A percentile compares a stretch with the other conserved stretches of the same genome.
phyloP scores from a whole-genome alignment of 2,888 invertebrate genomes.

The Trachelus tabidus region DNA sequence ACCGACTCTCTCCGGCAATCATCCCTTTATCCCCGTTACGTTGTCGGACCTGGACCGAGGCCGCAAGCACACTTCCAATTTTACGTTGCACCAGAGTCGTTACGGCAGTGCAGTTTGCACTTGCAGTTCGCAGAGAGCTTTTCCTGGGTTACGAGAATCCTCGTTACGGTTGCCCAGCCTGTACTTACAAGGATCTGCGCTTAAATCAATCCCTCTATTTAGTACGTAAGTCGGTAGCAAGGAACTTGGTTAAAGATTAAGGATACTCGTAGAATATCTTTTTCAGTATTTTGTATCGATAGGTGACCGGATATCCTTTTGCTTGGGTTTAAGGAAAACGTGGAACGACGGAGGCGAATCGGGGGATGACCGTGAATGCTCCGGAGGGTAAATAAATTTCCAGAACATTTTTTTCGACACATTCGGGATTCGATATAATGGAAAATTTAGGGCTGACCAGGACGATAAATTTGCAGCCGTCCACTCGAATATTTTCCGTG shows the following conservation, averaged over 20 bases:
- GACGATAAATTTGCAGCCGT: slow-evolving; percentile 65
- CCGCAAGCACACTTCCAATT: neutral
- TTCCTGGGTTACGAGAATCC: neutral
- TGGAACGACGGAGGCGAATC: neutral
- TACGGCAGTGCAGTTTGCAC: slow-evolving; percentile 3
- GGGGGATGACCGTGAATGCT: neutral
- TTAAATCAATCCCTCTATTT: neutral
- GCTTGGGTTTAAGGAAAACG: neutral
- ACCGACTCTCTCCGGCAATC: neutral
- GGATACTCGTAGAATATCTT: neutral
- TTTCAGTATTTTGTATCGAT: neutral
- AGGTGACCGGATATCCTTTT: neutral
- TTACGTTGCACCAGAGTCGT: slow-evolving; percentile 4
- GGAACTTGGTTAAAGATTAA: neutral
- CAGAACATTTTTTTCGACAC: slow-evolving; percentile 47
- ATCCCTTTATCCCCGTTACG: neutral
- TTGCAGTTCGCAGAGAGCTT: neutral
- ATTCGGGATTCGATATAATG: slow-evolving; percentile 57
- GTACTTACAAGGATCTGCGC: neutral
- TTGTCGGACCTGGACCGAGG: neutral
- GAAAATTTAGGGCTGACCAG: slow-evolving; percentile 62
- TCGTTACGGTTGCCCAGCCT: neutral
- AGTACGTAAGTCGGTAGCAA: neutral
- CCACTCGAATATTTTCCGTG: slow-evolving; percentile 66
- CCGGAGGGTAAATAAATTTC: slow-evolving; percentile 40